Conservation (phyloP, 2,113 vertebrate species). For the Etheostoma cragini region DNA sequence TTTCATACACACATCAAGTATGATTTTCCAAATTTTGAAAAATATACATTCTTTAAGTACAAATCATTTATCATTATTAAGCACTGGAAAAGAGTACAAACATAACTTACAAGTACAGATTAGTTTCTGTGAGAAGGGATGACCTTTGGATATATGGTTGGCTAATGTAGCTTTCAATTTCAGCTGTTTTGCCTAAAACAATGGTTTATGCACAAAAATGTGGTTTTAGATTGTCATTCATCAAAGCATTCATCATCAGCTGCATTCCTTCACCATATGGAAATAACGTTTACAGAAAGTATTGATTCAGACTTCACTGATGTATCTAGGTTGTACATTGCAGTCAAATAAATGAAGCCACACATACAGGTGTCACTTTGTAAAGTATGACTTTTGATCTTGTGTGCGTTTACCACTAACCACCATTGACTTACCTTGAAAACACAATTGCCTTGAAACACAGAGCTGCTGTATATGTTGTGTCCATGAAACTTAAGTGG, state of each 20-base stretch:
- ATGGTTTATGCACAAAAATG: not conserved
- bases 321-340: not conserved
- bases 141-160: not conserved
- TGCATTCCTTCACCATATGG: not conserved
- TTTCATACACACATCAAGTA: not conserved
- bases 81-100: not conserved
- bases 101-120: not conserved
- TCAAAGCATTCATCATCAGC: not conserved
- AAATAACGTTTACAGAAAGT: not conserved
- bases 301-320: not conserved
- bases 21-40: not conserved
- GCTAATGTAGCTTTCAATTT: not conserved
- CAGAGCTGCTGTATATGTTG: constrained; percentile 31
- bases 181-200: not conserved
- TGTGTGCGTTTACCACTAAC: constrained; percentile 58
- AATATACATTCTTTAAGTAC: not conserved
- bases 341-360: not conserved
- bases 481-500: constrained; percentile 6
- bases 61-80: not conserved
- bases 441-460: constrained; percentile 60
- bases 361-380: constrained; percentile 56
- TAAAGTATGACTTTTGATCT: constrained; percentile 48
- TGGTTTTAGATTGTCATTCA: not conserved
- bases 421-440: constrained; percentile 57
- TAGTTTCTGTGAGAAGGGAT: not conserved